A percentile compares a stretch with the other conserved stretches of the same genome.
These are phyloP conservation scores for Myotis pilosus DNA, from an alignment of 2,797 vertebrate genomes.

Conservation along the genomic window DNA sequence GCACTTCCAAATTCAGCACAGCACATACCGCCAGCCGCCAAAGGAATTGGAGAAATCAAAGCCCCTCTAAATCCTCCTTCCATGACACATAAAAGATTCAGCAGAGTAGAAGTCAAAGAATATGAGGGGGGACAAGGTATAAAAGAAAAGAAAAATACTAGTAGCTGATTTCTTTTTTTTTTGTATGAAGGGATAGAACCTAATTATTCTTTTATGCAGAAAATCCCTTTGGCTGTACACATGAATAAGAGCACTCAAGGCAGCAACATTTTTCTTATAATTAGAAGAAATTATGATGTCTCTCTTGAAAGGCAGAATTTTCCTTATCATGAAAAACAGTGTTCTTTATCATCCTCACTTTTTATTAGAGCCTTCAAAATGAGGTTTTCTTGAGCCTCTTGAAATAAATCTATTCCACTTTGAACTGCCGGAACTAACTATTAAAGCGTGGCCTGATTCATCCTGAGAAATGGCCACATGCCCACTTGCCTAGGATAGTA, in stretches of 20 bases:
- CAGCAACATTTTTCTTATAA: slow-evolving; percentile 75
- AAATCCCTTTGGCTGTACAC: slow-evolving; percentile 69
- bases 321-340: slow-evolving; percentile 80
- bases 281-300: slow-evolving; percentile 80
- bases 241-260: slow-evolving; percentile 74
- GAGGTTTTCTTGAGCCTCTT: slow-evolving; percentile 76
- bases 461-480: slow-evolving; percentile 65
- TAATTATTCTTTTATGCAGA: slow-evolving; percentile 77
- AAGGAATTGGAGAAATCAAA: slow-evolving; percentile 69
- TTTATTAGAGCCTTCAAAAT: slow-evolving; percentile 75
- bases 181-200: slow-evolving; percentile 63
- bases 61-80: slow-evolving; percentile 66
- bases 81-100: slow-evolving; percentile 73
- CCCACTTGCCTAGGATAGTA: slow-evolving; percentile 62
- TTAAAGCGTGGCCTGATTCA: slow-evolving; percentile 70
- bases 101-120: slow-evolving; percentile 74
- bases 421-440: slow-evolving; percentile 79
- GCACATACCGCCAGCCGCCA: slow-evolving; percentile 62
- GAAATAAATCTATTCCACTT: slow-evolving; percentile 76
- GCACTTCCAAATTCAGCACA: slow-evolving; percentile 61
- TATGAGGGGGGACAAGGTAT: background rate
- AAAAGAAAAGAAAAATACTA: slow-evolving; percentile 66
- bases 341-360: slow-evolving; percentile 76
- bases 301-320: slow-evolving; percentile 78
- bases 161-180: slow-evolving; percentile 40